Percentiles rank a stretch among this genome's conserved stretches.
These are phyloP conservation scores for Microdon myrmicae DNA, from an alignment of 2,888 invertebrate species.

Conservation along the genomic window DNA sequence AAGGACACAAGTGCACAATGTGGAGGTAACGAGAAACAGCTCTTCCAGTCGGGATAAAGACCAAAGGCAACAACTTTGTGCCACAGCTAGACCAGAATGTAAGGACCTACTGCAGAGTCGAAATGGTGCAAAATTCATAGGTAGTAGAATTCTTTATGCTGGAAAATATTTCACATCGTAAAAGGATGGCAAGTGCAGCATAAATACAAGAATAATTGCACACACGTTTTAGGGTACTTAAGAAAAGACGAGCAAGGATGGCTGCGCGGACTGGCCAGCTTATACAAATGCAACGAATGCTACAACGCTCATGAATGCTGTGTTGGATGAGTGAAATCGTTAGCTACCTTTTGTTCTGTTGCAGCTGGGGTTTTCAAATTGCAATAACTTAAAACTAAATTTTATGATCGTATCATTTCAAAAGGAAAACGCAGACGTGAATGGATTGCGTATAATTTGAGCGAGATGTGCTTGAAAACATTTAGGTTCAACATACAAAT, in stretches of 20 bases:
- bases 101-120: background rate
- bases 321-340: background rate
- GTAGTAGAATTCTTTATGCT: slow-evolving; percentile 31
- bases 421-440: no score
- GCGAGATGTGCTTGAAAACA: no score
- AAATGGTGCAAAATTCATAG: slow-evolving; percentile 5
- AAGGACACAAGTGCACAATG: no score
- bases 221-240: slow-evolving; percentile 35
- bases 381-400: no score
- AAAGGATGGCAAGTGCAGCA: slow-evolving; percentile 43
- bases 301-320: slow-evolving; percentile 3
- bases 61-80: slow-evolving; percentile 1
- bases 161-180: slow-evolving; percentile 31
- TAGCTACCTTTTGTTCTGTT: no score
- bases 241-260: slow-evolving; percentile 7
- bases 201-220: slow-evolving; percentile 50
- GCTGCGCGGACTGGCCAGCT: background rate
- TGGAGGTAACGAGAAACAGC: slow-evolving; percentile 18
- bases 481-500: no score
- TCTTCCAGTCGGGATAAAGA: no score
- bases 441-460: no score
- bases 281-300: slow-evolving; percentile 30
- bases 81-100: background rate
- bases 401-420: no score
- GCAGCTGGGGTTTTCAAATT: no score